These are phyloP conservation scores for Alviniconcha marisindica DNA, from an alignment of 1,140 invertebrate species.

Conservation along the genomic window DNA sequence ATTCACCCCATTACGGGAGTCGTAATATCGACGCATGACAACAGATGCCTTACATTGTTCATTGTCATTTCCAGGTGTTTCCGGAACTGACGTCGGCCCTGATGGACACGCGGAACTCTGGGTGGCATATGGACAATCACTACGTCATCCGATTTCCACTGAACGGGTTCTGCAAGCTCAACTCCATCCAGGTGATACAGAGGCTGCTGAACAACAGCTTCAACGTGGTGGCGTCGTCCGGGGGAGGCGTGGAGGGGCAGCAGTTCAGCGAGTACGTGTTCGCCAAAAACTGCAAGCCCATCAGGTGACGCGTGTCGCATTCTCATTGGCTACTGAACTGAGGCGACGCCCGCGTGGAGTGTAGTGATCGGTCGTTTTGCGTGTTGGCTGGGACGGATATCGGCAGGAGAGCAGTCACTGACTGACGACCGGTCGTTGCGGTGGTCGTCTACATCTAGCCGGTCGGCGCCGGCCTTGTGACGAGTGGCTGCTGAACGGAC, in stretches of 20 bases:
- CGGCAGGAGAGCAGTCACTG: no score
- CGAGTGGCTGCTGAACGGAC: no score
- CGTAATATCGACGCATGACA: no score
- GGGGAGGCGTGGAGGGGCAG: constrained; percentile 92
- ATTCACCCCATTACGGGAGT: no score
- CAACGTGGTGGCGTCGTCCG: constrained; percentile 88
- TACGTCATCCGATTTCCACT: constrained; percentile 93
- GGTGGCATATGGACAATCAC: constrained; percentile 89
- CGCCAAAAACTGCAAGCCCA: constrained; percentile 61
- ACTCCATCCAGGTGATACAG: constrained; percentile 92
- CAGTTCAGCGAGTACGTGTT: constrained; percentile 96
- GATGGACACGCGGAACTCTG: constrained; percentile 87
- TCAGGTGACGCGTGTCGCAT: neutral
- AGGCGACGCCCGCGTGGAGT: neutral
- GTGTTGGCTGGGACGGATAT: no score
- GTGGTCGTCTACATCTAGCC: no score
- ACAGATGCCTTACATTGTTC: no score
- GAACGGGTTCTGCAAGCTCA: constrained; percentile 94
- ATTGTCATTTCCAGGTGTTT: constrained; percentile 79
- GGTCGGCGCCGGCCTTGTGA: no score
- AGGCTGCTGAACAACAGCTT: constrained; percentile 91
- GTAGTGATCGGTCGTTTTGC: no score
- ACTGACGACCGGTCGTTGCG: no score
- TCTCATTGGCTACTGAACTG: neutral
- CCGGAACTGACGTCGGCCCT: constrained; percentile 91